Conservation (phyloP, 2,113 vertebrate genomes). For the Protomyctophum bolini region DNA sequence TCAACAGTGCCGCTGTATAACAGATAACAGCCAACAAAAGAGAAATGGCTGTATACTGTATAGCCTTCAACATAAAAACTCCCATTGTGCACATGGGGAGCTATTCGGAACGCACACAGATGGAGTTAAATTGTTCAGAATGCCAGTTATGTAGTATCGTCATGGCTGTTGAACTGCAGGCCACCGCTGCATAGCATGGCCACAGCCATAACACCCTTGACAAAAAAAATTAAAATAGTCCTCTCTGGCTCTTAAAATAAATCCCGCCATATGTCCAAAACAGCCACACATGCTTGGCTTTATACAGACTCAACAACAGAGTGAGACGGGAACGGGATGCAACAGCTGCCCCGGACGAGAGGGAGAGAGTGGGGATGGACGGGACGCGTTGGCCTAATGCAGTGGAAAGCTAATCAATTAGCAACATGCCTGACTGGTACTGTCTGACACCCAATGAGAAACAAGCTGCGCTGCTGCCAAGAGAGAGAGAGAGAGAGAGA, state of each 20-base stretch:
- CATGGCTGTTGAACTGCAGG: constrained; percentile 2
- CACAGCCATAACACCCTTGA: constrained; percentile 25
- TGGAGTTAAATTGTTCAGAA: constrained; percentile 1
- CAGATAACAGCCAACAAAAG: too few relatives aligned
- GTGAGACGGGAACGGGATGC: neutral
- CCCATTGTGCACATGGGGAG: too few relatives aligned
- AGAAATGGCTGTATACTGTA: too few relatives aligned
- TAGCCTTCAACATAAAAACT: too few relatives aligned
- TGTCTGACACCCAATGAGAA: constrained; percentile 34
- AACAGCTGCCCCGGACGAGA: constrained; percentile 55
- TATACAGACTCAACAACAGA: constrained; percentile 29
- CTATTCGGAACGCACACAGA: too few relatives aligned
- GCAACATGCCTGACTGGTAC: constrained; percentile 26
- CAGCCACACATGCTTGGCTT: constrained; percentile 19
- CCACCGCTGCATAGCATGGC: neutral
- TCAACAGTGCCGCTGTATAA: too few relatives aligned
- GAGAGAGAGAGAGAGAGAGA: neutral
- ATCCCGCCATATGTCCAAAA: constrained; percentile 40
- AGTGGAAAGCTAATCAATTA: constrained; percentile 66
- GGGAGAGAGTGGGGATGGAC: constrained; percentile 16
- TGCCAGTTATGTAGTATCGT: constrained; percentile 9
- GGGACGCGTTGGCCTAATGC: constrained; percentile 51
- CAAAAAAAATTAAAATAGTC: constrained; percentile 24
- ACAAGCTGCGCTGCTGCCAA: constrained; percentile 36
- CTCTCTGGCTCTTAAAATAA: constrained; percentile 49